Evolutionary conservation across 2,113 vertebrate genomes (phyloP), one percentile per base, ranked within the genome.

Genomic region (Etheostoma cragini): DNA sequence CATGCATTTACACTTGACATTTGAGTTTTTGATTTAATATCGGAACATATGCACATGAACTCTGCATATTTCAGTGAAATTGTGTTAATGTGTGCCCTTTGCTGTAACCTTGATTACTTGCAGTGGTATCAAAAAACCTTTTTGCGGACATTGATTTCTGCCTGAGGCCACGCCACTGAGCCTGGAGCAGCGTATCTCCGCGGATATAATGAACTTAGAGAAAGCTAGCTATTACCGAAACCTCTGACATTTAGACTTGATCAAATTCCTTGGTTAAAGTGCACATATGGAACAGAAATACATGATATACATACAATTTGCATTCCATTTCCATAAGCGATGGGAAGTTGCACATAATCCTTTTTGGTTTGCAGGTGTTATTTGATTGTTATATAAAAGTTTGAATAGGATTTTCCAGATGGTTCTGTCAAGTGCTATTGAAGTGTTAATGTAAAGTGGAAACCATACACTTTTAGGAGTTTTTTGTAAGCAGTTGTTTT

Each of bases 81-180:
- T 87, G 84, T 88, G 90, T 92, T 91, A 94, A 93, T 93, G 86
- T 66, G 16, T 92, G 89, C 76, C 92, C 92, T 93, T 93, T 91
- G 83, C 83, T 30, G 60, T 92, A 91, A 93, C 92, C 94, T 92
- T 91, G 92, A 94, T 92, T 91, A 92, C 90, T 95, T 81, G 84
- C 84, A 85, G 82, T 84, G 73, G 88, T 90, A 92, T 92, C 80
- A 83, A 78, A 89, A 88, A 92, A 78, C 86, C 87, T 92, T 90
- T 92, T 91, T 92, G 89, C 73, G 85, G 93, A 89, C 94, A 93
- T 93, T 94, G 93, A 94, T 94, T 94, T 93, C 83, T 84, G 94
- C 93, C 93, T 46, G 47, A 68, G 87, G 93, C 88, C 66, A 86
- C 45, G 26, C 69, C 47, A 84, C 72, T 90, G 91, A 94, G 93